A percentile compares a stretch with the other conserved stretches of the same genome.
Evolutionary conservation across 1,140 invertebrate species (phyloP).

Genomic region (Dolichoris vasculosae): DNA sequence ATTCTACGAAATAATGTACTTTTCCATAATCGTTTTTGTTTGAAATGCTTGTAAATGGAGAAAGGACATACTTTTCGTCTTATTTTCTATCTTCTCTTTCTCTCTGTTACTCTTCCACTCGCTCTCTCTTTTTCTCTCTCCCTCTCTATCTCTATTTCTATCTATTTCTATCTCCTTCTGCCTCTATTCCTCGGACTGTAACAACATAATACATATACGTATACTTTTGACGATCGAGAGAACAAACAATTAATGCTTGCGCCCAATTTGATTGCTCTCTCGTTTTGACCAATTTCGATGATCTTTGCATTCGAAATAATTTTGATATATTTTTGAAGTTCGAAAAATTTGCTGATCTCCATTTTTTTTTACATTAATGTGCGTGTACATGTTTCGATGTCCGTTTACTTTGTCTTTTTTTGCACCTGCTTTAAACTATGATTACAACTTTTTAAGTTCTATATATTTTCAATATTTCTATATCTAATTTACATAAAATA

Average conservation of each 20-base stretch:
- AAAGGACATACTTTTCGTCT: conserved; percentile 3
- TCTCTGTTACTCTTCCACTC: not conserved
- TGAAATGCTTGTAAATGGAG: not conserved
- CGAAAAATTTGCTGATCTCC: not conserved
- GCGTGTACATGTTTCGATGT: not conserved
- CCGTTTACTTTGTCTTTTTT: not conserved
- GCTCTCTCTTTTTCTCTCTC: not conserved
- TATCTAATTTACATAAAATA: not conserved
- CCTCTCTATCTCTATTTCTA: not conserved
- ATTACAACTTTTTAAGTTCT: not conserved
- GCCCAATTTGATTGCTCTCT: not conserved
- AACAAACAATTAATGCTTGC: not conserved
- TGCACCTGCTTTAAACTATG: not conserved
- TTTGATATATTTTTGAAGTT: not conserved
- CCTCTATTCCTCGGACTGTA: not conserved
- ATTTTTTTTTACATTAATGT: not conserved
- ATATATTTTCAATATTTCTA: not conserved
- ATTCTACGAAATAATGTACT: not conserved
- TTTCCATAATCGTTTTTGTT: not conserved
- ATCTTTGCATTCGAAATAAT: not conserved
- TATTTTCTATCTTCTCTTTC: not conserved
- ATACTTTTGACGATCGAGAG: not conserved
- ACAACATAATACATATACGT: not conserved
- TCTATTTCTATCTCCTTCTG: not conserved
- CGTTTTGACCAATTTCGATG: not conserved